Conservation (phyloP, 2,888 invertebrate species). For the Stenotaenia linearis region DNA sequence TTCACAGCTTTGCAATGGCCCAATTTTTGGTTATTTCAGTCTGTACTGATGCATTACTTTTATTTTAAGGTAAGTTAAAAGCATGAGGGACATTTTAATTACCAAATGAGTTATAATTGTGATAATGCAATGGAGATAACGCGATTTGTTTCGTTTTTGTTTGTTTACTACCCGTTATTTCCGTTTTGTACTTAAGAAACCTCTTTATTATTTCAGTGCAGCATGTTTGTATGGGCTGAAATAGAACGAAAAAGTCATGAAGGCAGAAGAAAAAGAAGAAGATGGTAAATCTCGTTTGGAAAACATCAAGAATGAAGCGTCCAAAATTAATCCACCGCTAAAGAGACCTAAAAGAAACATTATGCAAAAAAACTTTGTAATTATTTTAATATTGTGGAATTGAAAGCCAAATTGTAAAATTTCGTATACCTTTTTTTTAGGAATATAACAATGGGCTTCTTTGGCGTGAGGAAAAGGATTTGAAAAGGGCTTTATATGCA, state of each 20-base stretch:
- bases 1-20: neutral
- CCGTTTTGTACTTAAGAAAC: neutral
- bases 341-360: slow-evolving; percentile 39
- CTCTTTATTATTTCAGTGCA: neutral
- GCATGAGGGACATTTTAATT: neutral
- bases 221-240: slow-evolving; percentile 8
- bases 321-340: neutral
- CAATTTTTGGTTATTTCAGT: neutral
- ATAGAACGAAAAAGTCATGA: slow-evolving; percentile 1
- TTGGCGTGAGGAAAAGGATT: slow-evolving; percentile 47
- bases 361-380: slow-evolving; percentile 38
- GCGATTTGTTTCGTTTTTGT: neutral
- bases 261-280: slow-evolving; percentile 12
- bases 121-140: neutral
- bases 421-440: slow-evolving; percentile 32
- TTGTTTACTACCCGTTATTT: neutral
- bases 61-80: neutral
- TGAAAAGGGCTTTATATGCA: slow-evolving; percentile 48
- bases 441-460: slow-evolving; percentile 43
- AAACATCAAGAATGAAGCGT: neutral
- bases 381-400: neutral
- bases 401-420: neutral
- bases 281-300: neutral
- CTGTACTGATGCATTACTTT: neutral
- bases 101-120: neutral